phyloP scores from a whole-genome alignment of 2,888 invertebrate genomes.

The Sylvicola cinctus region DNA sequence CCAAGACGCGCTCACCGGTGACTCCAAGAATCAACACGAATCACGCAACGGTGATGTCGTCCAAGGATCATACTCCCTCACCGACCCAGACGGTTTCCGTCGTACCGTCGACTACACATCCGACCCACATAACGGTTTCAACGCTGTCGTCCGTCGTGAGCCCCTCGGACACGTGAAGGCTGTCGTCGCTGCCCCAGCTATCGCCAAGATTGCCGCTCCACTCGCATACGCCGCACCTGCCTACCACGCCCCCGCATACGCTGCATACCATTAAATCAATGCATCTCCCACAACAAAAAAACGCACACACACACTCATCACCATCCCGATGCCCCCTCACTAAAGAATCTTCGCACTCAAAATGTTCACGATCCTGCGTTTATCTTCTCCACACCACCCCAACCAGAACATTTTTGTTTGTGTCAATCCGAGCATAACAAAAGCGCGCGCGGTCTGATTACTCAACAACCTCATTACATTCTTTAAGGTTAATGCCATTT shows the following conservation, averaged over 20 bases:
- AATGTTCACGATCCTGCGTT: no score
- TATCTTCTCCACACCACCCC: no score
- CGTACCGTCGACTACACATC: conserved; percentile 39
- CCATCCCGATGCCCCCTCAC: no score
- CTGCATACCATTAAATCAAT: conserved; percentile 1
- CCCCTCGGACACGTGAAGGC: conserved; percentile 10
- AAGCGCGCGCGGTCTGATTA: no score
- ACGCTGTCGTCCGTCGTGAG: conserved; percentile 23
- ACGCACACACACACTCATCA: no score
- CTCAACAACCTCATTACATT: no score
- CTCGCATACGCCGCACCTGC: conserved; percentile 9
- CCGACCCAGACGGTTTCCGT: conserved; percentile 37
- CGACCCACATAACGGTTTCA: conserved; percentile 27
- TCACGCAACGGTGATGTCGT: conserved; percentile 41
- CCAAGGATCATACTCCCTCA: conserved; percentile 31
- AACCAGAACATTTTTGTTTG: no score
- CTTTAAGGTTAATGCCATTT: no score
- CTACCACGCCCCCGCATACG: neutral
- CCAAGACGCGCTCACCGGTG: conserved; percentile 29
- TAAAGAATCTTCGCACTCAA: no score
- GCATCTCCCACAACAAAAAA: no score
- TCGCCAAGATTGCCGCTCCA: conserved; percentile 8
- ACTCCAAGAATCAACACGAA: conserved; percentile 35
- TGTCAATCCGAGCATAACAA: no score
- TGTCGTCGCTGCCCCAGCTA: conserved; percentile 6